Evolutionary conservation across 2,888 invertebrate species (phyloP).

Genomic region (Timandra comae): DNA sequence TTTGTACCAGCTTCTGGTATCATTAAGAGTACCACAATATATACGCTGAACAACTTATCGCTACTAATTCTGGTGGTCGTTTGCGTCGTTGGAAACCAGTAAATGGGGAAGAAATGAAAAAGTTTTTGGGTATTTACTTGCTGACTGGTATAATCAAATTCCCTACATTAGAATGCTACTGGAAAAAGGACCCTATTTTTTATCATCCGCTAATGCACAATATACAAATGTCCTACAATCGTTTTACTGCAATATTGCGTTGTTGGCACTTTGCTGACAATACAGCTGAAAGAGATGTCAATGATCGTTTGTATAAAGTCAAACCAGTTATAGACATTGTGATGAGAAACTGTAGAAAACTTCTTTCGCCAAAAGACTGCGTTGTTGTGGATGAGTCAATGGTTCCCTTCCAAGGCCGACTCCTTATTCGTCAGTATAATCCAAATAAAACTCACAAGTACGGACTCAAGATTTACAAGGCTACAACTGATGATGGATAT

Average conservation of each 20-base stretch:
- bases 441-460: slow-evolving; percentile 18
- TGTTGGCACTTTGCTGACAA: slow-evolving; percentile 17
- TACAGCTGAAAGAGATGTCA: slow-evolving; percentile 8
- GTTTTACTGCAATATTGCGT: slow-evolving; percentile 12
- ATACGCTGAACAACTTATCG: no score
- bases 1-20: no score
- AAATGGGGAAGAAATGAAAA: no score
- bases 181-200: slow-evolving; percentile 14
- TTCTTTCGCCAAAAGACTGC: slow-evolving; percentile 8
- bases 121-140: slow-evolving; percentile 11
- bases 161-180: slow-evolving; percentile 15
- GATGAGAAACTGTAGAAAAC: slow-evolving; percentile 11
- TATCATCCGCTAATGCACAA: slow-evolving; percentile 16
- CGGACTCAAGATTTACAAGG: slow-evolving; percentile 16
- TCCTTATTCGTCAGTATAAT: slow-evolving; percentile 13
- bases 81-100: no score
- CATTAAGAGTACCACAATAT: no score
- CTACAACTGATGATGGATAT: slow-evolving; percentile 11
- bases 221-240: slow-evolving; percentile 14
- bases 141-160: slow-evolving; percentile 9
- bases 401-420: slow-evolving; percentile 14
- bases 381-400: slow-evolving; percentile 18
- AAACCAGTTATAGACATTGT: slow-evolving; percentile 11
- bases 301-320: slow-evolving; percentile 13
- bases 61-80: no score